These are phyloP conservation scores for Drosophila demipolita DNA, from an alignment of 2,888 invertebrate species.

Conservation along the genomic window DNA sequence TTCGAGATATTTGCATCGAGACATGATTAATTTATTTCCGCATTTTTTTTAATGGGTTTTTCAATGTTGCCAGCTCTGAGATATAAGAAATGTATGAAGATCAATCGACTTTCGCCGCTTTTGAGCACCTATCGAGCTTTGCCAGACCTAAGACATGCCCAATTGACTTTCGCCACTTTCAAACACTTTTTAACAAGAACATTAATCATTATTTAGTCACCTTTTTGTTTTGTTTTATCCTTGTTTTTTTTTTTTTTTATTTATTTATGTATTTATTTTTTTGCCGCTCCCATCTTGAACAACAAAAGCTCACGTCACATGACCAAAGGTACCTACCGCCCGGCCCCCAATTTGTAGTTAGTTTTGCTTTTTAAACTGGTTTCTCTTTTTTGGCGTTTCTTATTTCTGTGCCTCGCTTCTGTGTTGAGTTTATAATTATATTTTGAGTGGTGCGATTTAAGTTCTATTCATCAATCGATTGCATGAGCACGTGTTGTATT, in stretches of 20 bases:
- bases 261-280: not conserved
- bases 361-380: constrained; percentile 20
- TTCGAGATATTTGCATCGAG: not conserved
- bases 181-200: constrained; percentile 26
- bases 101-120: constrained; percentile 4
- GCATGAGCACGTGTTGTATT: constrained; percentile 8
- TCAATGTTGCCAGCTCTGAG: not conserved
- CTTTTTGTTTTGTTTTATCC: constrained; percentile 9
- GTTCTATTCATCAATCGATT: constrained; percentile 52
- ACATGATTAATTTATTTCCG: not conserved
- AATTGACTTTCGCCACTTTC: constrained; percentile 29
- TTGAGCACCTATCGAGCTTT: not conserved
- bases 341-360: not conserved
- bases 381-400: constrained; percentile 29
- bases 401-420: constrained; percentile 19
- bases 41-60: not conserved
- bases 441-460: constrained; percentile 27
- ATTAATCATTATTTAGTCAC: constrained; percentile 41
- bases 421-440: constrained; percentile 10
- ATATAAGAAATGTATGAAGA: not conserved
- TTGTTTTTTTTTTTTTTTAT: not conserved
- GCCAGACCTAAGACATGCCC: constrained; percentile 10
- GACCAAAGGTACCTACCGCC: constrained; percentile 23
- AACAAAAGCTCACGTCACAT: constrained; percentile 46
- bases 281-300: constrained; percentile 34